Conservation (phyloP, 2,797 vertebrate species). For the Perodicticus potto region DNA sequence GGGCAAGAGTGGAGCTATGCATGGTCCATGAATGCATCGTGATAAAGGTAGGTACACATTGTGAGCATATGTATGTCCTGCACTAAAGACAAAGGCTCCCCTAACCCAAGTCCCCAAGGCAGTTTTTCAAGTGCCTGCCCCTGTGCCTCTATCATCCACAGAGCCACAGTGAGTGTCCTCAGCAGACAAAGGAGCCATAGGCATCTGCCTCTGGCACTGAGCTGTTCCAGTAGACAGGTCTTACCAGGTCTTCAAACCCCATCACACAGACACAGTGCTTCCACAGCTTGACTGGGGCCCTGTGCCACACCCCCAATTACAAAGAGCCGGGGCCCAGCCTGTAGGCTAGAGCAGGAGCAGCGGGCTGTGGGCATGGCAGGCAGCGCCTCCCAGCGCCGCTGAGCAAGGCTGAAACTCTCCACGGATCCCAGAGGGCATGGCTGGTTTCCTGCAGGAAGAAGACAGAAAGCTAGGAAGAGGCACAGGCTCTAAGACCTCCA, state of each 20-base stretch:
- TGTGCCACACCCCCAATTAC: slow-evolving; percentile 97
- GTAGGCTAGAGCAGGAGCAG: slow-evolving; percentile 95
- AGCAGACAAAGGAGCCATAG: slow-evolving; percentile 31
- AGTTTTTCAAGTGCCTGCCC: slow-evolving; percentile 27
- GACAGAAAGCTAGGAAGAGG: not conserved
- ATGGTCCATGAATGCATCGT: slow-evolving; percentile 47
- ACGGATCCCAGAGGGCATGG: slow-evolving; percentile 94
- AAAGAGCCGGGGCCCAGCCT: slow-evolving; percentile 91
- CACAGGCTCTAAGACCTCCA: not conserved
- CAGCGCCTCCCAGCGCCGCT: slow-evolving; percentile 94
- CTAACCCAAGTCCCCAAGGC: not conserved
- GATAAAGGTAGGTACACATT: slow-evolving; percentile 22
- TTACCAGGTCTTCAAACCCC: slow-evolving; percentile 88
- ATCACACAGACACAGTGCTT: slow-evolving; percentile 94
- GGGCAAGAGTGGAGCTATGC: slow-evolving; percentile 62
- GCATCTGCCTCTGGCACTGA: slow-evolving; percentile 79
- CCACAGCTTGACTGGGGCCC: slow-evolving; percentile 95
- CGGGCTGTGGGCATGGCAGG: slow-evolving; percentile 94
- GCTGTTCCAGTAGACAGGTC: slow-evolving; percentile 58
- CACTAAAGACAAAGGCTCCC: slow-evolving; percentile 42
- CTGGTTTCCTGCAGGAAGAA: slow-evolving; percentile 92
- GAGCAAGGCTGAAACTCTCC: slow-evolving; percentile 94
- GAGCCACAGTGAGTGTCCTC: slow-evolving; percentile 52
- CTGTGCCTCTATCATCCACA: slow-evolving; percentile 56
- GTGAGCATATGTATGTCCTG: slow-evolving; percentile 19